Base-by-base conservation (phyloP, 2,797 vertebrate genomes). In the Pangasius macronema region DNA sequence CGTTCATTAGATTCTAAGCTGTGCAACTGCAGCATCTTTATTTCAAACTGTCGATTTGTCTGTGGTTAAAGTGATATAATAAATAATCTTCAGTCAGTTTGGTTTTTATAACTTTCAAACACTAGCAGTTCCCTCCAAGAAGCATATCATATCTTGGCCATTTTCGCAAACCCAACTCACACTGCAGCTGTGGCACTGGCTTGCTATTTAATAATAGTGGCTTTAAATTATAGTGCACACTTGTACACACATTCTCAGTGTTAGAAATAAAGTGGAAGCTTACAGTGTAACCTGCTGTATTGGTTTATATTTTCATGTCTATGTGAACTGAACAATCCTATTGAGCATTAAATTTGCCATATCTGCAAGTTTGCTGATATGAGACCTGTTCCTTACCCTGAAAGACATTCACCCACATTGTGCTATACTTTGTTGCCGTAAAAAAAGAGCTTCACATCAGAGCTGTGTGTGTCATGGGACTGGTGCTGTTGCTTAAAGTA, bases 401-500 rank as follows among this genome's bases (percentile, higher is more conserved):
- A 63, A 49, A 0, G 9, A 82, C 42, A 14, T 67, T 82, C 46
- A 81, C 11, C 55, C 22, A 81, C 22, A 81, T 81, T 39, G 22
- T 79, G 7, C 51, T 57, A 36, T 16, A 61, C 9, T 36, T 33
- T 57, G 30, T 80, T 39, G 22, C 77, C 33, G 61, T 49, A 46
- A 57, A 79, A 86, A 36, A 36, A 18, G 33, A 82, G 83, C 67
- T 76, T 77, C 83, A 83, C 88, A 85, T 83, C 70, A 80, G 82
- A 91, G 89, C 88, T 85, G 88, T 84, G 87, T 75, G 93, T 90
- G 33, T n/a, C 27, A 76, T 75, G 30, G 81, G 90, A 91, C 91
- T 91, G 86, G 89, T 90, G 85, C 89, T 89, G 90, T 89, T 91
- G 90, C 92, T 90, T 91, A 87, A 90, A 85, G 22, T 91, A 89